Base-by-base conservation (phyloP, 2,113 vertebrate genomes). In the Herpailurus yagouaroundi region DNA sequence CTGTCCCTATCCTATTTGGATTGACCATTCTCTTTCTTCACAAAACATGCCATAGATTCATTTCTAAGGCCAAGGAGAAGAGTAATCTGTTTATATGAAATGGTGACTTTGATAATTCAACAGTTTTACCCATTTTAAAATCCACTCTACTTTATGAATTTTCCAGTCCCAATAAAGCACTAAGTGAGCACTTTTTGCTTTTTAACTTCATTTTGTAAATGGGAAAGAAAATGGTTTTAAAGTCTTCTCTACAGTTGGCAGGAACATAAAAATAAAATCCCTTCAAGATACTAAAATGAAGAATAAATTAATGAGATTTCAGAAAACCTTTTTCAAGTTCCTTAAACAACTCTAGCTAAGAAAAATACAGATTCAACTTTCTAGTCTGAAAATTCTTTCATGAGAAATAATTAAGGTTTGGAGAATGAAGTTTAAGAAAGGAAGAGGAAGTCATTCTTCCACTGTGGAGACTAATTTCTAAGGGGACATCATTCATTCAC, bases 271-370 rank as follows among this genome's bases (percentile, higher is more conserved):
- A 92, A n/a, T 81, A 11, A 74, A 88, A 63, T 91, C 38, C 25
- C 3, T 66, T 89, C 91, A 33, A 82, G 41, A 92, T 29, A 63
- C 55, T 91, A 84, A 97, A 83, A 80, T 57, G 6, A 90, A 96
- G 63, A 92, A 92, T 55, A 85, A 92, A 93, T 94, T 57, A 94
- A 92, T 68, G n/a, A 92, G 45, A 77, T 69, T 92, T 77, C 12
- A 84, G 55, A 86, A 91, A 96, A 76, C 12, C 18, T 81, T 84
- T 86, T 81, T 82, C 25, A 50, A 71, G 73, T 96, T 80, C 50
- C 45, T 89, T 92, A 86, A 85, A 50, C 9, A 89, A 15, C 13
- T 95, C 19, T 5, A 68, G 18, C 45, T 69, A 63, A 89, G 68
- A 87, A 92, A 91, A 83, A 74, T 29, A 31, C 45, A 92, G 86